A percentile compares a stretch with the other conserved stretches of the same genome.
Evolutionary conservation across 1,140 invertebrate species (phyloP).

Genomic region (Probaryconus sp.): DNA sequence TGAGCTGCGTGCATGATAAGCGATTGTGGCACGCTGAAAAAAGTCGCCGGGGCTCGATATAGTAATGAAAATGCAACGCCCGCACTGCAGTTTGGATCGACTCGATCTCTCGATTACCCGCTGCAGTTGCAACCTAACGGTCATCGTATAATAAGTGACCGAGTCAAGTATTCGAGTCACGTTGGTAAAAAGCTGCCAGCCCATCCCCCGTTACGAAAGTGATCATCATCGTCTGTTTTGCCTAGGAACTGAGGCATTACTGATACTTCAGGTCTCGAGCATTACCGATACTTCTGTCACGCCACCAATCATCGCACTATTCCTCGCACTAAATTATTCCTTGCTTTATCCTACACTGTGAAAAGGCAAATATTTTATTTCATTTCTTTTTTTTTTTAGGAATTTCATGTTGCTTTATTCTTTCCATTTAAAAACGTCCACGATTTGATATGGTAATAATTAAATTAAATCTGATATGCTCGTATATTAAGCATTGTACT

Average conservation of each 20-base stretch:
- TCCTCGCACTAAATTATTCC: too few relatives aligned
- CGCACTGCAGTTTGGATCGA: conserved; percentile 49
- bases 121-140: conserved; percentile 48
- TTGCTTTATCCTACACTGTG: background rate
- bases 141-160: conserved; percentile 52
- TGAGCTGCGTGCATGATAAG: conserved; percentile 58
- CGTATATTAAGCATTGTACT: too few relatives aligned
- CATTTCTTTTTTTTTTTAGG: too few relatives aligned
- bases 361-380: too few relatives aligned
- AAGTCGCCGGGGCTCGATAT: conserved; percentile 43
- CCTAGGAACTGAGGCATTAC: conserved; percentile 20
- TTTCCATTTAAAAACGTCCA: too few relatives aligned
- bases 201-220: conserved; percentile 28
- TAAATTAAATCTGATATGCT: too few relatives aligned
- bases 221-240: conserved; percentile 53
- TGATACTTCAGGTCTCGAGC: background rate
- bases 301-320: too few relatives aligned
- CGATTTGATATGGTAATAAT: too few relatives aligned
- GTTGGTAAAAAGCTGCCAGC: conserved; percentile 49
- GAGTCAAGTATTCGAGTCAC: conserved; percentile 54
- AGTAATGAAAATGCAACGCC: conserved; percentile 58
- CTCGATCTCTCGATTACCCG: conserved; percentile 56
- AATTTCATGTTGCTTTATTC: too few relatives aligned
- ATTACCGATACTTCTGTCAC: too few relatives aligned
- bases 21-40: conserved; percentile 49